phyloP scores from a whole-genome alignment of 2,797 vertebrate genomes.

The Cephalopachus bancanus region DNA sequence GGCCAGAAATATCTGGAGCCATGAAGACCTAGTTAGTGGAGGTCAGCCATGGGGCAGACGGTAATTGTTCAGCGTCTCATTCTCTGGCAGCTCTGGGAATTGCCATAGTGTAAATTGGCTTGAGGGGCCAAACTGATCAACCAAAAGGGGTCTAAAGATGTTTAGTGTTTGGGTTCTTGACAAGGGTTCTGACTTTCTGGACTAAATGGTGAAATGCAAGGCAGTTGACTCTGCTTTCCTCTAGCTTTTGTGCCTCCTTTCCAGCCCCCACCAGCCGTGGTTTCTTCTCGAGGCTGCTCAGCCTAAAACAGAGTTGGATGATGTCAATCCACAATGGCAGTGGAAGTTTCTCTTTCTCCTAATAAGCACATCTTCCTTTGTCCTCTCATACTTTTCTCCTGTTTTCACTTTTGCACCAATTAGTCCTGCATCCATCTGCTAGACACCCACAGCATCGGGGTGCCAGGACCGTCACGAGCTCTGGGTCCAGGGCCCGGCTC shows the following conservation, averaged over 20 bases:
- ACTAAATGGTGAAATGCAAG: slow-evolving; percentile 50
- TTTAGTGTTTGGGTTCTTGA: slow-evolving; percentile 72
- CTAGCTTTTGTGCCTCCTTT: not conserved
- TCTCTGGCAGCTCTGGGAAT: slow-evolving; percentile 55
- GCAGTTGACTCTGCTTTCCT: not conserved
- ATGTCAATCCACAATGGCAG: not conserved
- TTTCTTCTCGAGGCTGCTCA: not conserved
- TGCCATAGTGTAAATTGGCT: slow-evolving; percentile 73
- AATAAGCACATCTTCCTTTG: not conserved
- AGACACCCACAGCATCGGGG: not conserved
- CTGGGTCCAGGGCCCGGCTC: no score
- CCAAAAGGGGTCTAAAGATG: slow-evolving; percentile 78
- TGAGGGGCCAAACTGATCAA: slow-evolving; percentile 82
- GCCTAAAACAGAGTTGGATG: not conserved
- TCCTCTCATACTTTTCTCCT: not conserved
- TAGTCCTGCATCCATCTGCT: not conserved
- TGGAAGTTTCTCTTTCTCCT: not conserved
- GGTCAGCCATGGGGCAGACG: slow-evolving; percentile 29
- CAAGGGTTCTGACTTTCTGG: slow-evolving; percentile 28
- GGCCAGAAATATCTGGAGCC: slow-evolving; percentile 58
- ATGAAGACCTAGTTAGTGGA: slow-evolving; percentile 57
- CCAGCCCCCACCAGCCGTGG: rapidly evolving
- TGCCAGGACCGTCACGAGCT: rapidly evolving
- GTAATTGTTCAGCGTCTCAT: slow-evolving; percentile 65
- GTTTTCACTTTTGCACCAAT: not conserved